phyloP scores from a whole-genome alignment of 2,113 vertebrate genomes.

The Thalassoma bifasciatum region DNA sequence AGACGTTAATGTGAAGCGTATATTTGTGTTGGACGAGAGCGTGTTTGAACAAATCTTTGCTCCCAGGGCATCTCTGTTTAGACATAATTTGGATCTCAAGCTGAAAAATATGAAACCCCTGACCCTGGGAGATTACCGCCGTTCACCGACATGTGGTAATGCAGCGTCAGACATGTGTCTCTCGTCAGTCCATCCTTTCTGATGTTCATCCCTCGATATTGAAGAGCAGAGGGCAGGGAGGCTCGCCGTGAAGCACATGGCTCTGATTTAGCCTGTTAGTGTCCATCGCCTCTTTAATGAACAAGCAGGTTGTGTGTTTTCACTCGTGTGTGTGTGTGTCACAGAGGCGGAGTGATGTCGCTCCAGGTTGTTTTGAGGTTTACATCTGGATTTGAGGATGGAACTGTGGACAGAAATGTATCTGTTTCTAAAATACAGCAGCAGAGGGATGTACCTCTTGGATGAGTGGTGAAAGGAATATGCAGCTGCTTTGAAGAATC shows the following conservation, averaged over 20 bases:
- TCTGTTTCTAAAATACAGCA: conserved; percentile 18
- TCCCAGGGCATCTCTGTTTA: conserved; percentile 19
- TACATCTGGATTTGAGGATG: conserved; percentile 48
- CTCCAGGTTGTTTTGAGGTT: conserved; percentile 40
- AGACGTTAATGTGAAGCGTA: neutral
- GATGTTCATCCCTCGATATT: conserved; percentile 71
- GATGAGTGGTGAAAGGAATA: neutral
- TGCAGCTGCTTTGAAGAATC: neutral
- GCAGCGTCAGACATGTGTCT: conserved; percentile 65
- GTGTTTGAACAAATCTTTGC: conserved; percentile 6
- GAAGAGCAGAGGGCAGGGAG: conserved; percentile 67
- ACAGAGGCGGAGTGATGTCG: conserved; percentile 21
- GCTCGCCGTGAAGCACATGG: conserved; percentile 61
- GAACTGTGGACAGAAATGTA: conserved; percentile 36
- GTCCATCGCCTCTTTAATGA: conserved; percentile 60
- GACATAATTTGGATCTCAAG: conserved; percentile 42
- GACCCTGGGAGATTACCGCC: conserved; percentile 41
- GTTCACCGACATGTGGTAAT: conserved; percentile 56
- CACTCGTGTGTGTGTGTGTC: conserved; percentile 31
- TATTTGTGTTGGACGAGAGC: neutral
- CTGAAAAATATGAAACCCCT: conserved; percentile 43
- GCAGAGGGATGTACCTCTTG: neutral
- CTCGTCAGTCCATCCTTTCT: conserved; percentile 69
- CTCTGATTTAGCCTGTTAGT: conserved; percentile 67
- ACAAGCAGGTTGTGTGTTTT: conserved; percentile 48